phyloP scores from a whole-genome alignment of 2,888 invertebrate genomes.

The Eupithecia pulchellata region DNA sequence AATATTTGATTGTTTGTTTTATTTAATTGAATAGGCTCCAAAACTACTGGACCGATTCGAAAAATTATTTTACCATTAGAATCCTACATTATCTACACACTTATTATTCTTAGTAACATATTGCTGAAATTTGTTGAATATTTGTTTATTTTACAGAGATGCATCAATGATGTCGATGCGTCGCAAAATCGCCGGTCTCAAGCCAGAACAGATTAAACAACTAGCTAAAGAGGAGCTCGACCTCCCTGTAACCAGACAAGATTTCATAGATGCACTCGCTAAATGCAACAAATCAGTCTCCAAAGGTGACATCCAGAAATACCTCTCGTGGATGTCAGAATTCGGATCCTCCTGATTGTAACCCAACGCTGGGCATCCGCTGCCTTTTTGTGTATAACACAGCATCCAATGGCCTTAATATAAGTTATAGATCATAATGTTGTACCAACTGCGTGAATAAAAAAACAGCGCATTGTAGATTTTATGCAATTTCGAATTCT shows the following conservation, averaged over 20 bases:
- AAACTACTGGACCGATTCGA: no score
- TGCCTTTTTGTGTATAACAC: conserved; percentile 42
- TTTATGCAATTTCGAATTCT: background rate
- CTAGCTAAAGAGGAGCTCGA: conserved; percentile 98
- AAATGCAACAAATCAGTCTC: conserved; percentile 99
- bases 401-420: conserved; percentile 61
- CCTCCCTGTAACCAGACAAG: conserved; percentile 95
- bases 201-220: conserved; percentile 96
- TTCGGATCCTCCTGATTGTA: conserved; percentile 95
- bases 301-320: conserved; percentile 96
- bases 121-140: background rate
- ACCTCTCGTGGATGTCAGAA: conserved; percentile 98
- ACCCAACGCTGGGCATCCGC: conserved; percentile 33
- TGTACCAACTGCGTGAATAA: background rate
- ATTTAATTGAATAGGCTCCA: no score
- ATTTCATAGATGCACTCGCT: conserved; percentile 96
- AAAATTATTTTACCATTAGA: no score
- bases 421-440: background rate
- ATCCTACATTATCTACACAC: no score
- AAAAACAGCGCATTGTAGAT: background rate
- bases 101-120: no score
- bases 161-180: conserved; percentile 99
- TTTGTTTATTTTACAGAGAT: conserved; percentile 86
- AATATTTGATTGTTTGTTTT: no score
- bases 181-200: conserved; percentile 95